These are phyloP conservation scores for Willowsia nigromaculata DNA, from an alignment of 2,888 invertebrate species.

Conservation along the genomic window DNA sequence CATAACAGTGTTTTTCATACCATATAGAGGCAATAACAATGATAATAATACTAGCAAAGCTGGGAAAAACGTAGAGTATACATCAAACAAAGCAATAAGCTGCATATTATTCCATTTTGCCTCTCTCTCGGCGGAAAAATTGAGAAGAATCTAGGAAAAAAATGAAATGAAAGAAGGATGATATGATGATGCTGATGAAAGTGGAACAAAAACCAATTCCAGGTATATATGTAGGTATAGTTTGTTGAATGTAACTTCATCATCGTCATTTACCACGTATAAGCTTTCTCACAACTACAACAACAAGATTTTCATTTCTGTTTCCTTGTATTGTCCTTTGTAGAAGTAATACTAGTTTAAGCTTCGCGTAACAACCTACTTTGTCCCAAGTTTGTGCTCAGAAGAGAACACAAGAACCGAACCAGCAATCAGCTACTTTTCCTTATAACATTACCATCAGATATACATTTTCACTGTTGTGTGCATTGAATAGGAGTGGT, in stretches of 20 bases:
- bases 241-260: background rate
- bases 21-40: background rate
- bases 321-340: background rate
- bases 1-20: background rate
- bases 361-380: background rate
- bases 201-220: slow-evolving; percentile 31
- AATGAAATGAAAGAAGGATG: background rate
- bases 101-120: background rate
- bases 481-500: slow-evolving; percentile 17
- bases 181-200: slow-evolving; percentile 6
- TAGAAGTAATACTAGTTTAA: background rate
- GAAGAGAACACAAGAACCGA: background rate
- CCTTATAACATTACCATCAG: background rate
- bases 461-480: background rate
- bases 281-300: background rate
- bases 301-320: background rate
- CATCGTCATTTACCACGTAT: background rate
- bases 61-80: background rate
- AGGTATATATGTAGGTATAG: background rate
- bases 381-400: background rate
- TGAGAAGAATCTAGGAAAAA: background rate
- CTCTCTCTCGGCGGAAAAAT: background rate
- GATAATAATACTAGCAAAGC: background rate
- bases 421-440: slow-evolving; percentile 12
- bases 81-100: slow-evolving; percentile 29